Evolutionary conservation across 92 coral and sea anemone genomes (phyloP).

Genomic region (Phenganax stokvisi): DNA sequence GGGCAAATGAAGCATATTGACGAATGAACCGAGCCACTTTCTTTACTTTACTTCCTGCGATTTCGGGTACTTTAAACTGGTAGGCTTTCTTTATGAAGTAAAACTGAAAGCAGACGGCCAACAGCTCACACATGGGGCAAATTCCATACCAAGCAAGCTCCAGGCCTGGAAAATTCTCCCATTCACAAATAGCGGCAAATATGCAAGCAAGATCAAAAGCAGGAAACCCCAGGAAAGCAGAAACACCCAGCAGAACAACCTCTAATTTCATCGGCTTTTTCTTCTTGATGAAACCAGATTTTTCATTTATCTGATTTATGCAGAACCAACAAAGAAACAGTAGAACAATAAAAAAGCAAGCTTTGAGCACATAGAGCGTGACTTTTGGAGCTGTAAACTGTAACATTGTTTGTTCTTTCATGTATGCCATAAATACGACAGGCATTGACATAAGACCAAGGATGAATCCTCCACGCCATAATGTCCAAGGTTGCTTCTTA

Average conservation of each 20-base stretch:
- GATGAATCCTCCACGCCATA: conserved; percentile 41
- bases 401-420: neutral
- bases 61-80: conserved; percentile 1
- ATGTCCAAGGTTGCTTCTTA: conserved; percentile 7
- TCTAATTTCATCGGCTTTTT: neutral
- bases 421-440: conserved; percentile 11
- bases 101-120: conserved; percentile 12
- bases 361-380: neutral
- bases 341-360: neutral
- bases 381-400: neutral
- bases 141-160: conserved; percentile 3
- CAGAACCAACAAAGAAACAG: neutral
- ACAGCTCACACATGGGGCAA: conserved; percentile 3
- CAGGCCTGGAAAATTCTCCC: neutral
- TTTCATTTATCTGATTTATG: neutral
- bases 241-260: conserved; percentile 17
- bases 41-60: neutral
- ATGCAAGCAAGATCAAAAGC: neutral
- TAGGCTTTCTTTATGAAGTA: conserved; percentile 25
- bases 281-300: conserved; percentile 12
- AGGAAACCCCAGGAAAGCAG: conserved; percentile 27
- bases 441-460: conserved; percentile 32
- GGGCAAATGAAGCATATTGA: conserved; percentile 29
- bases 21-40: conserved; percentile 6
- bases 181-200: conserved; percentile 22